Conservation (phyloP, 2,797 vertebrate genomes). For the Jordanella pulchra region DNA sequence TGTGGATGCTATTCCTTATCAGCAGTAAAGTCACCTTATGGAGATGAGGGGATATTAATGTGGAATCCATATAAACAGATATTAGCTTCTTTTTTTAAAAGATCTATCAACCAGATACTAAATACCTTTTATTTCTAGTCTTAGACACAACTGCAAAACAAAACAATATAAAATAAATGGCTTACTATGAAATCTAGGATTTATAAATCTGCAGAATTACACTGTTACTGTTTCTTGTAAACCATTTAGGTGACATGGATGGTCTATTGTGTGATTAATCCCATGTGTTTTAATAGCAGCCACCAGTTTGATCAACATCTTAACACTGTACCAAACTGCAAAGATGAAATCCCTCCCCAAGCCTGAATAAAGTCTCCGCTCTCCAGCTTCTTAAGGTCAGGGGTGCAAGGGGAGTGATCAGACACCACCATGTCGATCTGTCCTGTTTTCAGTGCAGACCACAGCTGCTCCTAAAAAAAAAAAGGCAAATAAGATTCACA, state of each 20-base stretch:
- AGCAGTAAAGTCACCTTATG: no score
- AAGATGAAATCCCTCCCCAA: constrained; percentile 86
- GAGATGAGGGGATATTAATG: no score
- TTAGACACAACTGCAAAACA: not conserved
- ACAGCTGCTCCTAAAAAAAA: constrained; percentile 73
- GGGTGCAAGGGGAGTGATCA: constrained; percentile 85
- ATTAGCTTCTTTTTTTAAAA: not conserved
- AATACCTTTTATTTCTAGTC: not conserved
- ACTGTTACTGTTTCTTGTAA: no score
- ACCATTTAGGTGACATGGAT: not conserved
- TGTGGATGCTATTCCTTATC: no score
- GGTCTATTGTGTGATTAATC: not conserved
- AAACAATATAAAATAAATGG: no score
- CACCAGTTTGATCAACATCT: not conserved
- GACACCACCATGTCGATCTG: constrained; percentile 89
- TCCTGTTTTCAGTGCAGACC: constrained; percentile 78
- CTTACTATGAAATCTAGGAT: no score
- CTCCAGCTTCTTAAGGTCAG: constrained; percentile 79
- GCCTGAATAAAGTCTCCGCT: constrained; percentile 84
- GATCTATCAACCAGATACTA: not conserved
- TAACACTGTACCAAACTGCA: constrained; percentile 80
- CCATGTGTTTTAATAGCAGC: not conserved
- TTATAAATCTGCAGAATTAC: no score
- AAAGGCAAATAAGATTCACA: not conserved
- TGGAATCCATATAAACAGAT: not conserved